These are phyloP conservation scores for Thecophora atra DNA, from an alignment of 2,888 invertebrate genomes.

Conservation along the genomic window DNA sequence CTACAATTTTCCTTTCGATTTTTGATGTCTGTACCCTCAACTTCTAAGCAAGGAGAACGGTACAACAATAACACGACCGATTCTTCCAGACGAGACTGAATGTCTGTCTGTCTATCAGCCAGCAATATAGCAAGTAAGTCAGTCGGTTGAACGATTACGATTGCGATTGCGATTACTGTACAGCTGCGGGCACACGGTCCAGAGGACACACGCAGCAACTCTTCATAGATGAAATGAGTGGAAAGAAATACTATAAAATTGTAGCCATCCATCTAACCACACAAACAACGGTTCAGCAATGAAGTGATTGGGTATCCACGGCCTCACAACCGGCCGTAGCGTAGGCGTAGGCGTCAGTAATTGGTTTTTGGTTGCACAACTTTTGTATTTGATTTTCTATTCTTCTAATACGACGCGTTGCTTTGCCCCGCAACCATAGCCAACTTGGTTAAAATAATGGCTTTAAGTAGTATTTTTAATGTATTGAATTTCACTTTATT, in stretches of 20 bases:
- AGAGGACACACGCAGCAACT: constrained; percentile 16
- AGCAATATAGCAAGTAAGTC: neutral
- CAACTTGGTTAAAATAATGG: neutral
- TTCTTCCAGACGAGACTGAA: neutral
- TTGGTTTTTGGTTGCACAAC: constrained; percentile 37
- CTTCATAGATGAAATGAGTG: neutral
- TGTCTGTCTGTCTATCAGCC: constrained; percentile 6
- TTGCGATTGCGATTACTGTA: neutral
- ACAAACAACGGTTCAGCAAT: neutral
- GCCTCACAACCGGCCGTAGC: constrained; percentile 1
- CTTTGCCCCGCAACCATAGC: neutral
- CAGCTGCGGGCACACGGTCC: too few relatives aligned
- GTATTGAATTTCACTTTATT: constrained; percentile 24
- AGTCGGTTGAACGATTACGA: constrained; percentile 4
- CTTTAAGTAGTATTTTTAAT: constrained; percentile 8
- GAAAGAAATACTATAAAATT: constrained; percentile 5
- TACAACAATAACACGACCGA: neutral
- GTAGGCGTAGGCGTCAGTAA: constrained; percentile 35
- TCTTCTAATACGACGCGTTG: neutral
- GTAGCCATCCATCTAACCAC: constrained; percentile 15
- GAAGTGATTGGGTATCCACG: constrained; percentile 14
- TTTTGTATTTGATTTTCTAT: constrained; percentile 22
- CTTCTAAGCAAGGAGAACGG: neutral
- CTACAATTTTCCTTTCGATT: neutral
- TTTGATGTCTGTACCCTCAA: neutral